Base-by-base conservation (phyloP, 2,797 vertebrate genomes). In the Adrianichthys oophorus region DNA sequence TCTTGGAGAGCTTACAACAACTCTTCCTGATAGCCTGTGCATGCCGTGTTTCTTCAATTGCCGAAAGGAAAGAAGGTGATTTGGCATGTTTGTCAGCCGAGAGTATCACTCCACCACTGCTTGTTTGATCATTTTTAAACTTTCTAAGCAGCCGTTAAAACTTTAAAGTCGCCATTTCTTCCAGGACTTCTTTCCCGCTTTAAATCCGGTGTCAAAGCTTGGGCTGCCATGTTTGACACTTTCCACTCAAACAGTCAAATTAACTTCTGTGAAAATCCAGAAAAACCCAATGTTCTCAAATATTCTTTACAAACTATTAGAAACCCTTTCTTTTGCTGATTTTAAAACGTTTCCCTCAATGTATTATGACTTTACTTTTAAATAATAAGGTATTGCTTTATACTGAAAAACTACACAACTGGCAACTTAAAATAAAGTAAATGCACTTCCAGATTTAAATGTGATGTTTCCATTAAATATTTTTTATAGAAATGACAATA, bases 101-200 rank as follows among this genome's bases (percentile, higher is more conserved):
- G 10, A 37, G 32, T 12, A 12, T 37, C 10, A 37, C 10, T 37
- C 32, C 10, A 37, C 32, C 8, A 32, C 29, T 12, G 12, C 32
- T 37, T 37, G 32, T 13, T 12, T 37, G 10, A 10, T 37, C 1
- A 0, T 7, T 51, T 48, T 13, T 16, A 3, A 16, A 2, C 6
- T 40, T 29, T 40, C 52, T 1, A 16, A 0, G 0, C 0, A 49
- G 12, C 8, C 24, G n/a, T n/a, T 17, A 1, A 3, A 70, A 75
- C 37, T 54, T 72, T 4, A 0, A 12, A 0, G 4, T 15, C 4
- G 1, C 14, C 13, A 6, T 17, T 53, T 54, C 15, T 4, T 17
- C 2, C 19, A 49, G 41, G 43, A 1, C 44, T 13, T 16, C 5
- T 71, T 90, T 90, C 87, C 87, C 82, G 87, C 87, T 84, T 85